Base-by-base conservation (phyloP, 1,140 invertebrate genomes). In the Drosophila pachea region DNA sequence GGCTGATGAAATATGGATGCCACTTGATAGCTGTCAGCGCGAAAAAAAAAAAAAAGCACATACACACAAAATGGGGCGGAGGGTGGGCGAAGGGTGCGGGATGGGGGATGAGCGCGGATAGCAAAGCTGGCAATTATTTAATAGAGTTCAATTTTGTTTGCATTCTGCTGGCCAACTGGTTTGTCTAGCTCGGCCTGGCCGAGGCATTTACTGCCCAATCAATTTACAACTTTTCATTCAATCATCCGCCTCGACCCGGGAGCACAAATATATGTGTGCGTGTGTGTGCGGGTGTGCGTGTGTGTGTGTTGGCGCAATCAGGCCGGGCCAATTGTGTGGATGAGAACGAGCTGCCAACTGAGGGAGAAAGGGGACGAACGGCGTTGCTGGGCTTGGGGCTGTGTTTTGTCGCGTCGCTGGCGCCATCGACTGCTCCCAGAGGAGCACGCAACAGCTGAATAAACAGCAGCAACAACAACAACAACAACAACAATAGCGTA, bases 201-300 rank as follows among this genome's bases (percentile, higher is more conserved):
- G n/a, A n/a, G n/a, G 62, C 49, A 64, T 71, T 59, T 65, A 67
- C 62, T 73, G 55, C 52, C 64, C 65, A 86, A 77, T 79, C 81
- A 84, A 86, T 86, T 81, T 74, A 79, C 64, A 78, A 79, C 73
- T 73, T 78, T 78, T 76, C 81, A 79, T 63, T 79, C 79, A 79
- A 79, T 84, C 79, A 68, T 54, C 70, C 84, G 67, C 62, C n/a
- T n/a, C 79, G 65, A 83, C 62, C 73, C 74, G 64, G 68, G 68
- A 70, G 50, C 49, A 73, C 38, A 58, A 45, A 29, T 35, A 33
- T n/a, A n/a, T n/a, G n/a, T n/a, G n/a, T n/a, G n/a, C n/a, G n/a
- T n/a, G n/a, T n/a, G n/a, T n/a, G n/a, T n/a, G n/a, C n/a, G n/a
- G n/a, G n/a, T n/a, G n/a, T n/a, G n/a, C n/a, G n/a, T n/a, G n/a